phyloP scores from a whole-genome alignment of 2,888 invertebrate species.

The Eumerus sabulonum region DNA sequence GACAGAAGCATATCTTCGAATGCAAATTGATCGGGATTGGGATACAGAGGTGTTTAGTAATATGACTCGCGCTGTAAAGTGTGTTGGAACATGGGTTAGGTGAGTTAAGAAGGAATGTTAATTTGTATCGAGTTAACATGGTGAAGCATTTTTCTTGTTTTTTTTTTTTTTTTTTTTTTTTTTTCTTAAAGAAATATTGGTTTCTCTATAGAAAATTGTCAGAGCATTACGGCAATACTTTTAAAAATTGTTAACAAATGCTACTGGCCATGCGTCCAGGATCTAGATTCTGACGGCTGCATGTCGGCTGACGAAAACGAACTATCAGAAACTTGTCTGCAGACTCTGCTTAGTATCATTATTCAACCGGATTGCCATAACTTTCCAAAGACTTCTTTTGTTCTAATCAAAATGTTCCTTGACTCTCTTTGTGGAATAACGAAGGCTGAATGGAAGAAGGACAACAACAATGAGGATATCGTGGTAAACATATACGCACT shows the following conservation, averaged over 20 bases:
- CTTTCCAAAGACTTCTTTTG: conserved; percentile 81
- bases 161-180: not conserved
- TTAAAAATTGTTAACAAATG: conserved; percentile 78
- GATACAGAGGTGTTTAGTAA: conserved; percentile 79
- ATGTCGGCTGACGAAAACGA: conserved; percentile 81
- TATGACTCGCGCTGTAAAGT: conserved; percentile 81
- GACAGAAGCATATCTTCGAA: conserved; percentile 75
- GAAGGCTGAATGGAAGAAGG: conserved; percentile 79
- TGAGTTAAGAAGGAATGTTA: conserved; percentile 72
- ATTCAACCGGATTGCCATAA: conserved; percentile 83
- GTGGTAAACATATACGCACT: conserved; percentile 84
- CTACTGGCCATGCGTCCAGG: conserved; percentile 77
- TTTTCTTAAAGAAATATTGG: conserved; percentile 74
- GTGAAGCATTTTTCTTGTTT: too few species aligned
- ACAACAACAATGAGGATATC: conserved; percentile 82
- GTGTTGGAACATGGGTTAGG: conserved; percentile 83
- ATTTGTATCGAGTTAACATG: too few species aligned
- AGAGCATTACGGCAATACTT: conserved; percentile 77
- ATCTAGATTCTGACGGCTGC: conserved; percentile 79
- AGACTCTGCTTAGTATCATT: conserved; percentile 81
- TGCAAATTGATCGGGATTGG: conserved; percentile 75
- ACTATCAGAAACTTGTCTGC: conserved; percentile 82
- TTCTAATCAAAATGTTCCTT: conserved; percentile 82
- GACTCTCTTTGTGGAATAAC: conserved; percentile 81
- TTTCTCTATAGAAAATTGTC: conserved; percentile 77